Conservation (phyloP, 2,888 invertebrate genomes). For the Rotaria magnacalcarata region DNA sequence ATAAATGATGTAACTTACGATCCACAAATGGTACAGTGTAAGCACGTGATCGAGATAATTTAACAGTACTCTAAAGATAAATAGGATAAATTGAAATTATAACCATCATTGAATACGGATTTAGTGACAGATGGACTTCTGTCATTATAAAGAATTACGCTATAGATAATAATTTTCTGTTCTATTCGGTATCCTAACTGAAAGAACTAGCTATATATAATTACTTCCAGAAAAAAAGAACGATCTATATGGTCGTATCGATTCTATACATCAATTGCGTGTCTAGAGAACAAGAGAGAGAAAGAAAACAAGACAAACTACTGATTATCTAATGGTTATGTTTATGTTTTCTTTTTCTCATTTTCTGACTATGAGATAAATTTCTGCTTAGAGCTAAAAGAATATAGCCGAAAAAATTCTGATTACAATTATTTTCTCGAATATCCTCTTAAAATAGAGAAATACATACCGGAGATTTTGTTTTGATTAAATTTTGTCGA, state of each 20-base stretch:
- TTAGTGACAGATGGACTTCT: too few relatives aligned
- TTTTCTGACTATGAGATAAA: background rate
- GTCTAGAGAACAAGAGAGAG: background rate
- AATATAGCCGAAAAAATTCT: background rate
- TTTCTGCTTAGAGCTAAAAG: background rate
- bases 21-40: constrained; percentile 30
- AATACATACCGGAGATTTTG: background rate
- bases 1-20: background rate
- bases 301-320: background rate
- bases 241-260: too few relatives aligned
- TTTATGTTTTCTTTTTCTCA: background rate
- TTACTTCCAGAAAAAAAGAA: too few relatives aligned
- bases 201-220: too few relatives aligned
- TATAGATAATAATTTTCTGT: too few relatives aligned
- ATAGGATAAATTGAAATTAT: too few relatives aligned
- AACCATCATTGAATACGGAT: too few relatives aligned
- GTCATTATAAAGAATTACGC: too few relatives aligned
- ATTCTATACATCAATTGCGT: too few relatives aligned
- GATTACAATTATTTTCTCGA: too few relatives aligned
- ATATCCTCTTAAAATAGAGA: too few relatives aligned
- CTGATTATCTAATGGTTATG: background rate
- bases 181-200: too few relatives aligned
- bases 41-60: constrained; percentile 25
- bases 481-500: constrained; percentile 37
- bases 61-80: background rate